phyloP scores from a whole-genome alignment of 2,113 vertebrate genomes.

The Epinephelus cyanopodus region DNA sequence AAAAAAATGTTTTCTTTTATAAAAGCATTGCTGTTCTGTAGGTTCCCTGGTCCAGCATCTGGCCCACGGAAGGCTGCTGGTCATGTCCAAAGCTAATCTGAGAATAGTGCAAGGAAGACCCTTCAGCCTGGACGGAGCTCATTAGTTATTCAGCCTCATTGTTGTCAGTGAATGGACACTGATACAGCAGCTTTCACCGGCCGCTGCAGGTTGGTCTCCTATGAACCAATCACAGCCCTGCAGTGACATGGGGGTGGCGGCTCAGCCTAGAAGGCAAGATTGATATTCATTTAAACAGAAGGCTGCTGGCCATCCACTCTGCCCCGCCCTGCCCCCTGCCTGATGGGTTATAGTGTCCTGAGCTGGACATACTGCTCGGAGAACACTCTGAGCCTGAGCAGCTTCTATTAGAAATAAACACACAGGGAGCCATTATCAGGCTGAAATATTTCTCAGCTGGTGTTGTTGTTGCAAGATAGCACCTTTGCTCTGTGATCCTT shows the following conservation, averaged over 20 bases:
- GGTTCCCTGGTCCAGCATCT: constrained; percentile 47
- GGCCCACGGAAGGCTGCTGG: constrained; percentile 65
- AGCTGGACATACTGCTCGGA: constrained; percentile 34
- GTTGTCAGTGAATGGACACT: constrained; percentile 66
- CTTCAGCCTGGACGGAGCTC: constrained; percentile 54
- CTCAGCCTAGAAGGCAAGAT: constrained; percentile 44
- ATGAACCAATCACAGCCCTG: constrained; percentile 59
- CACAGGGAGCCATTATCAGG: too few species aligned
- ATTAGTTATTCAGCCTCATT: constrained; percentile 79
- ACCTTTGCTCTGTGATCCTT: too few species aligned
- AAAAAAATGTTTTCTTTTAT: constrained; percentile 2
- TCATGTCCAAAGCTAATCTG: constrained; percentile 71
- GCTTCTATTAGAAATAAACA: background rate
- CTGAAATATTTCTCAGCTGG: too few species aligned
- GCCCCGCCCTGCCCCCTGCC: background rate
- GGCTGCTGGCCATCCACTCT: constrained; percentile 28
- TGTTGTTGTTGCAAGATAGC: too few species aligned
- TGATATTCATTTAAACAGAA: constrained; percentile 67
- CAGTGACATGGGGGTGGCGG: constrained; percentile 22
- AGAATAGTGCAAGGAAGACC: constrained; percentile 48
- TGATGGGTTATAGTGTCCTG: constrained; percentile 66
- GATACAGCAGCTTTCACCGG: constrained; percentile 43
- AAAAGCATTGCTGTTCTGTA: constrained; percentile 64
- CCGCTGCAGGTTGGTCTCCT: constrained; percentile 54
- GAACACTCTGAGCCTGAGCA: background rate